phyloP scores from a whole-genome alignment of 2,888 invertebrate species.

The Acanthosepion esculentum region DNA sequence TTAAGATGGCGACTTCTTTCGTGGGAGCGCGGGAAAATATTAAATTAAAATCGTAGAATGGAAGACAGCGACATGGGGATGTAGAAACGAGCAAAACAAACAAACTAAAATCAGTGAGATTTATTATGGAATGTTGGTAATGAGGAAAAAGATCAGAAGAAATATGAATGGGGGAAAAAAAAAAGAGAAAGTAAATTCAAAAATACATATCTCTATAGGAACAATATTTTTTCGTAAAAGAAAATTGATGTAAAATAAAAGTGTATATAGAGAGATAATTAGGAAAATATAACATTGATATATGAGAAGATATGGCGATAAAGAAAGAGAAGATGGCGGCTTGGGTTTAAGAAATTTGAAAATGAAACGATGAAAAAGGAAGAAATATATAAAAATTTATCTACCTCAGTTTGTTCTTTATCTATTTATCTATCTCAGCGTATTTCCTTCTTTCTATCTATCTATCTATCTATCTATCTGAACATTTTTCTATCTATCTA shows the following conservation, averaged over 20 bases:
- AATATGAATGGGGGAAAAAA: not conserved
- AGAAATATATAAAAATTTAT: too few species aligned
- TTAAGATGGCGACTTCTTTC: not conserved
- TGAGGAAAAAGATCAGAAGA: not conserved
- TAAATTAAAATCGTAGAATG: conserved; percentile 11
- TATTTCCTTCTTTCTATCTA: too few species aligned
- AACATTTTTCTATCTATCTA: too few species aligned
- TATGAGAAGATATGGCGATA: not conserved
- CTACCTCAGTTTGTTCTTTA: too few species aligned
- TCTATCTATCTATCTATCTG: too few species aligned
- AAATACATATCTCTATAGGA: not conserved
- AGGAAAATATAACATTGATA: not conserved
- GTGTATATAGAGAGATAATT: not conserved
- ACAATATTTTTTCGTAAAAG: not conserved
- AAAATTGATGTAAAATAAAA: not conserved
- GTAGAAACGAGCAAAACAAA: not conserved
- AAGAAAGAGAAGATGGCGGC: not conserved
- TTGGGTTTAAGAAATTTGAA: too few species aligned
- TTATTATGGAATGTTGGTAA: not conserved
- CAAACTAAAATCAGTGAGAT: not conserved
- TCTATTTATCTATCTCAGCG: too few species aligned
- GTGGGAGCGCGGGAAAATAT: not conserved
- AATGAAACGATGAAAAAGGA: too few species aligned
- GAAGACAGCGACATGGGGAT: not conserved
- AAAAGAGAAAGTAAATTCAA: not conserved